Evolutionary conservation across 2,888 invertebrate species (phyloP), one percentile per base, ranked within the genome.

Genomic region (Beris chalybata): DNA sequence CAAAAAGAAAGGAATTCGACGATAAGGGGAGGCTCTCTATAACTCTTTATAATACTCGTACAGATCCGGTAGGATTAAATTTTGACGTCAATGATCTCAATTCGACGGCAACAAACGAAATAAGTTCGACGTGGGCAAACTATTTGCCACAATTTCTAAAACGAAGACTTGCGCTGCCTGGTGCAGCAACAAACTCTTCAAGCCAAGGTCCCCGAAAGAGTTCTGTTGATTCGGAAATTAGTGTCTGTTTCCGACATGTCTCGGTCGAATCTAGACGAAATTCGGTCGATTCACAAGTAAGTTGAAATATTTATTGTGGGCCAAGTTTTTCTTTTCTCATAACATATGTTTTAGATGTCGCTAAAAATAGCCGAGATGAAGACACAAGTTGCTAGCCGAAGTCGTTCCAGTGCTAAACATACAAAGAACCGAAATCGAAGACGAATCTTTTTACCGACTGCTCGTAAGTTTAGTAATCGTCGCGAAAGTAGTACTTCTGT

Each of bases 61-160:
- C 93, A 70, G 97, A 97, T 83, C 97, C 97, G 9, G 91, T 96
- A 9, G 93, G 92, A 3, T 81, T 93, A 48, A 87, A 88, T 73
- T 88, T 89, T 71, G 88, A 89, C 74, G 78, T 80, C 0, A 80
- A 80, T 59, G 81, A 81, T 69, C 74, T 89, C 56, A 90, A 91
- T 75, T 89, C 89, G 56, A 86, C 87, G 56, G 91, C 89, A 63
- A 91, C 92, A 68, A 90, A 90, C 71, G 93, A 93, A 74, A 85
- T 96, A 61, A 94, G 94, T 65, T 93, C 95, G 0, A 92, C 93
- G 0, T 96, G 95, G 93, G 93, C 93, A 48, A 93, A 92, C 64
- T 93, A 93, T 71, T 82, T 97, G 70, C 95, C 95, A 0, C 89
- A 93, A 71, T 86, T 95, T 75, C 89, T 95, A 1, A 88, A 88